Evolutionary conservation across 2,888 invertebrate genomes (phyloP).

Genomic region (Polymixis lichenea): DNA sequence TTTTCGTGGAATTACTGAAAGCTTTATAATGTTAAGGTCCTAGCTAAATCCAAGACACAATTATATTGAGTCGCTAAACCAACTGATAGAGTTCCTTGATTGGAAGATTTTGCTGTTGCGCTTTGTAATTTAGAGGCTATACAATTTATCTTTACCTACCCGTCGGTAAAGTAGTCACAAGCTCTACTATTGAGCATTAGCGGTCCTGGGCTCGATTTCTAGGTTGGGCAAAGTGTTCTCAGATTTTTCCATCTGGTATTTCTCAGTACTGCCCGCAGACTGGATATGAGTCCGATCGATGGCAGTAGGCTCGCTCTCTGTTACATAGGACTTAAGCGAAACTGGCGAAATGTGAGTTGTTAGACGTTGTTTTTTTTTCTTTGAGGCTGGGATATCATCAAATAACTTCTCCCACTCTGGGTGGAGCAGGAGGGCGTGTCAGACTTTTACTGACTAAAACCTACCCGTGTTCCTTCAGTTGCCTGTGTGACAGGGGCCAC

Average conservation of each 20-base stretch:
- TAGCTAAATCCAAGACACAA: background rate
- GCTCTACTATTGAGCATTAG: background rate
- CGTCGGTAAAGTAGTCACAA: background rate
- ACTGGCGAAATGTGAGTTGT: too few relatives aligned
- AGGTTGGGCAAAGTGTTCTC: background rate
- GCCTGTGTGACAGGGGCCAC: too few relatives aligned
- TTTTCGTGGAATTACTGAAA: conserved; percentile 21
- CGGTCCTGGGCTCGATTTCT: too few relatives aligned
- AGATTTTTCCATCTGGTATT: background rate
- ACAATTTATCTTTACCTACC: background rate
- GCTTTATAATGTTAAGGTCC: background rate
- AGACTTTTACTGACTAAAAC: too few relatives aligned
- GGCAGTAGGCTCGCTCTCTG: too few relatives aligned
- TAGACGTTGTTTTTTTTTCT: too few relatives aligned
- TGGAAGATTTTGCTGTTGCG: background rate
- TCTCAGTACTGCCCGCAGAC: background rate
- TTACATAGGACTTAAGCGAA: too few relatives aligned
- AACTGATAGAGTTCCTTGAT: background rate
- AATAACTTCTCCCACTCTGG: too few relatives aligned
- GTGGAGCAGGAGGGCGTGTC: too few relatives aligned
- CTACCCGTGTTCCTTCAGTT: too few relatives aligned
- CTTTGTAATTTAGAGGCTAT: background rate
- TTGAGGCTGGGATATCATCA: too few relatives aligned
- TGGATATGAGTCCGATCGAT: too few relatives aligned
- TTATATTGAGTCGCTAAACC: background rate